Evolutionary conservation across 2,888 invertebrate species (phyloP), one percentile per base, ranked within the genome.

Genomic region (Poecilus cupreus): DNA sequence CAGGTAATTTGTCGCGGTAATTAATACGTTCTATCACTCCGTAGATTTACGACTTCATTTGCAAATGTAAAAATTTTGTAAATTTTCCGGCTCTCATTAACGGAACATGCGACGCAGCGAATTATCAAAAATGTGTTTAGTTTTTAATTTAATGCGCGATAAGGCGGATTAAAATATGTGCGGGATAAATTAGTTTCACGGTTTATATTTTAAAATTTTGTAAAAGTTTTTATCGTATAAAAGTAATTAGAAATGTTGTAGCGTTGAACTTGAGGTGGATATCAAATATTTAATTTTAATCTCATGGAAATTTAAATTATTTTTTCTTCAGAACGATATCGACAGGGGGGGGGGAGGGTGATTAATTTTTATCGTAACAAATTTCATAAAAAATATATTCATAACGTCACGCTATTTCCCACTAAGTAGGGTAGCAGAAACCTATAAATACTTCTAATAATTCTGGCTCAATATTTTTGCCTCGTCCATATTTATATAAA

Each of bases 251-350:
- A 68, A 68, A 68, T 16, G 18, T 8, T 16, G 64, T 26, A 39
- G 64, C 64, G 64, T 32, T 10, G 37, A 68, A 68, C 64, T 68
- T 32, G 64, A 68, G 64, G 64, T 68, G 37, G 32, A 68, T 18
- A 68, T 68, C 64, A 68, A 68, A 68, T 68, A 68, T 68, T 68
- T 68, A 68, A 68, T 68, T 68, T 68, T 68, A 68, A 68, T 68
- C 37, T 68, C 37, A 16, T 64, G 32, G 26, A 64, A 37, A 13
- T 64, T 64, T 18, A 13, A 64, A 37, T 64, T 64, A 32, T 32
- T 68, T 68, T 68, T 68, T 37, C 37, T 18, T 68, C 64, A 16
- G 16, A n/a, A 10, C 60, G 54, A 54, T 54, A 54, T 13, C 11
- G 22, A 26, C 26, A 0, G 3, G 11, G 10, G 43, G 43, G 18